Conservation (phyloP, 2,888 invertebrate species). For the Tetragnatha montana region DNA sequence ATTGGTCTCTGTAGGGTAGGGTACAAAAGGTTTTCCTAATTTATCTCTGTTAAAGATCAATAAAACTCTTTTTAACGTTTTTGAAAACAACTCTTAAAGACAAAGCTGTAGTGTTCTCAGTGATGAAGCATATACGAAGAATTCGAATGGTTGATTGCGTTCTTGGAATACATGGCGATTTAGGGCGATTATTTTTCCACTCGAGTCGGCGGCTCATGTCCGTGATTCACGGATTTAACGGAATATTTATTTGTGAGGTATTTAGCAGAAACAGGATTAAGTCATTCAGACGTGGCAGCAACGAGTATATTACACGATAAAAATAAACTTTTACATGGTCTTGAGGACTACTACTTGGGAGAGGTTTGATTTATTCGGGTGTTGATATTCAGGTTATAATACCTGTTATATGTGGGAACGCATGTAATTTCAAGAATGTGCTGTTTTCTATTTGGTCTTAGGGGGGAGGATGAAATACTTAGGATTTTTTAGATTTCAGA, state of each 20-base stretch:
- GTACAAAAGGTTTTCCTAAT: too few relatives aligned
- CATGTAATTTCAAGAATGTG: too few relatives aligned
- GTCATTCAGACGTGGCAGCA: conserved; percentile 8
- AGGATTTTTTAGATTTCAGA: too few relatives aligned
- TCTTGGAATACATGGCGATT: conserved; percentile 19
- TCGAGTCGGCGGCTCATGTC: conserved; percentile 5
- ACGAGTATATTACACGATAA: neutral
- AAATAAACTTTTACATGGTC: neutral
- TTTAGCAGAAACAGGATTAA: conserved; percentile 24
- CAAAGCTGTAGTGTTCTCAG: neutral
- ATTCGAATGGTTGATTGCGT: conserved; percentile 16
- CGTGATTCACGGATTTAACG: conserved; percentile 42
- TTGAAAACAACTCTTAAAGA: neutral
- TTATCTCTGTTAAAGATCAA: too few relatives aligned
- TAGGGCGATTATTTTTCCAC: conserved; percentile 20
- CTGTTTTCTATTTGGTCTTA: too few relatives aligned
- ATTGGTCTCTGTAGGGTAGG: too few relatives aligned
- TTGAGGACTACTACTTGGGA: neutral
- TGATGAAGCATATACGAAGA: neutral
- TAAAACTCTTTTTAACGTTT: too few relatives aligned
- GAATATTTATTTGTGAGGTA: conserved; percentile 23
- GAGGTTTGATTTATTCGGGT: too few relatives aligned
- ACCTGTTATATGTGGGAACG: too few relatives aligned
- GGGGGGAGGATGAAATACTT: too few relatives aligned
- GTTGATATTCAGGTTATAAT: too few relatives aligned